Percentiles rank a stretch among this genome's conserved stretches.
Evolutionary conservation across 2,113 vertebrate genomes (phyloP).

Genomic region (Planiliza haematocheilus): DNA sequence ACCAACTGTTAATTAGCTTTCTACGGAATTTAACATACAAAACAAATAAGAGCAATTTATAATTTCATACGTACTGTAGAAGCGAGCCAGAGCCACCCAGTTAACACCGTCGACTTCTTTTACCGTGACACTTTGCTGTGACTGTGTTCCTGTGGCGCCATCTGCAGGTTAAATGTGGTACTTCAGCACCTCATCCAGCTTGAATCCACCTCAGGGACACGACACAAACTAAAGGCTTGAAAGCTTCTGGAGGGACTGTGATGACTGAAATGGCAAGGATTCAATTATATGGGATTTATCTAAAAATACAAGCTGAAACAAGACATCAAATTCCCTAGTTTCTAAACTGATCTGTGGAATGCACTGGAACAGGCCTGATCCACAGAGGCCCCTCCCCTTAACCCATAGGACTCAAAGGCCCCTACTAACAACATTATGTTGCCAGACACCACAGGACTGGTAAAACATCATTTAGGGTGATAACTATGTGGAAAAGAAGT

Average conservation of each 20-base stretch:
- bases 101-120: neutral
- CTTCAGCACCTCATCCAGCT: neutral
- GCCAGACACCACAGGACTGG: too few species aligned
- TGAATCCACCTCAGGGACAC: neutral
- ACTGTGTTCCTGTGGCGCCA: conserved; percentile 39
- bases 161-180: conserved; percentile 32
- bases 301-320: too few species aligned
- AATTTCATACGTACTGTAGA: neutral
- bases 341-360: too few species aligned
- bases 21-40: neutral
- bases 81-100: neutral
- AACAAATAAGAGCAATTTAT: neutral
- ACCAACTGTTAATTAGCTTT: neutral
- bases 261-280: neutral
- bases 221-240: neutral
- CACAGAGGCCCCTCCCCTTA: too few species aligned
- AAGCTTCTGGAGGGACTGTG: neutral
- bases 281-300: neutral
- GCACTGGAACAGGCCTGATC: too few species aligned
- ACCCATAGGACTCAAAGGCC: too few species aligned
- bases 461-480: too few species aligned
- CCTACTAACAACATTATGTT: too few species aligned
- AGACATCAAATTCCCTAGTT: too few species aligned
- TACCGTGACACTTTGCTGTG: neutral
- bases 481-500: too few species aligned